Base-by-base conservation (phyloP, 1,140 invertebrate species). In the Vanessa atalanta region DNA sequence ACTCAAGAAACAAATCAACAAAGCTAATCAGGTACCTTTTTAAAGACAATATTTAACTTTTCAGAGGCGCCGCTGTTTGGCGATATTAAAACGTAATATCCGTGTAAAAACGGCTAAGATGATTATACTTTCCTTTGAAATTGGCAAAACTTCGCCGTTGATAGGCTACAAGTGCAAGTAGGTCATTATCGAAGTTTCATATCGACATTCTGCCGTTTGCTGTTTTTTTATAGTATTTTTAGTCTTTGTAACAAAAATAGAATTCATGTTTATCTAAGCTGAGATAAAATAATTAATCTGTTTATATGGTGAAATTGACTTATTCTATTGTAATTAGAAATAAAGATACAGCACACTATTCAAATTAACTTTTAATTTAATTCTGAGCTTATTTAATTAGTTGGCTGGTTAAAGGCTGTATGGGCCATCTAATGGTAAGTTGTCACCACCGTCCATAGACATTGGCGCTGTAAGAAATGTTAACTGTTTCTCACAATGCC, bases 1-100 rank as follows among this genome's bases (percentile, higher is more conserved):
- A 79, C 95, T 99, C 68, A 99, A 98, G 93, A 99, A 99, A 94
- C 98, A 99, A 93, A 97, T 99, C 89, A 99, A 99, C 94, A 99
- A 99, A 95, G 98, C 98, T 77, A 99, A 99, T 94, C 98, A 99
- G 95, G 98, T 98, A 75, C 26, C 26, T 26, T 61, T 61, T 61
- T 61, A 14, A 15, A 82, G 47, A 64, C n/a, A 50, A 57, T 16
- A 57, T 48, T 64, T 64, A n/a, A 43, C 20, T 57, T 26, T 57
- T 57, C 55, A 13, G 11, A 23, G 13, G 11, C 11, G 20, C 55
- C 55, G 20, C 55, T 57, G 55, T 53, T n/a, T 53, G 50, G 7
- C 20, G 55, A 57, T 16, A 57, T 57, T 57, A 57, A 57, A 57
- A 57, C 55, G 55, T 57, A 57, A 61, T 37, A 13, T 61, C 15